These are phyloP conservation scores for Microcebus ravelobensis DNA, from an alignment of 2,113 vertebrate genomes.

Conservation along the genomic window DNA sequence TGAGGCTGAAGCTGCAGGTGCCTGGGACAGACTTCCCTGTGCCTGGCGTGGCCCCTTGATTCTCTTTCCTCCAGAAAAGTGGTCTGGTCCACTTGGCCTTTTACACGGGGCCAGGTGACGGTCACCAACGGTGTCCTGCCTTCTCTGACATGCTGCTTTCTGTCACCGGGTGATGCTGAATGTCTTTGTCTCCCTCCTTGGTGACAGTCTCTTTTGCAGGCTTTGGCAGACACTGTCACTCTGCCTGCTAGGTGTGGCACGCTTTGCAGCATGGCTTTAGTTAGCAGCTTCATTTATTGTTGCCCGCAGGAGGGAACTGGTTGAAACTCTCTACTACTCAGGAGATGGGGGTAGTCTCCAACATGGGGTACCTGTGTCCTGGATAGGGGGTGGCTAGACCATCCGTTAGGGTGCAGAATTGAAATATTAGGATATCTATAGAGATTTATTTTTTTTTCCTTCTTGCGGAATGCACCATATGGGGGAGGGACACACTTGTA, in stretches of 20 bases:
- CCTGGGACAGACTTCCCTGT: neutral
- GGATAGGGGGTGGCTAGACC: accelerated
- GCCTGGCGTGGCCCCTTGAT: neutral
- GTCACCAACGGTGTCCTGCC: neutral
- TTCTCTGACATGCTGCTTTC: neutral
- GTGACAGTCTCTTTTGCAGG: neutral
- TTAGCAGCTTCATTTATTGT: neutral
- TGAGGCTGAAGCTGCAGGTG: neutral
- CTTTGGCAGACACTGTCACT: neutral
- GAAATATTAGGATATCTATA: neutral
- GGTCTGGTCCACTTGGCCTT: neutral
- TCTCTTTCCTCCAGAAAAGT: neutral
- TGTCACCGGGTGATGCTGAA: neutral
- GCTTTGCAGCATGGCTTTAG: neutral
- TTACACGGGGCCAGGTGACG: accelerated
- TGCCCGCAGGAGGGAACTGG: neutral
- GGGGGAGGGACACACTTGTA: too few relatives aligned
- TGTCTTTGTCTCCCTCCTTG: neutral
- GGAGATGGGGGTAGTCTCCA: neutral
- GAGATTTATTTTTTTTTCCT: neutral
- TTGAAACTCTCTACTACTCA: neutral
- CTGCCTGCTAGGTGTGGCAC: neutral
- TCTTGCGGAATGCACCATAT: too few relatives aligned
- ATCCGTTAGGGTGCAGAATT: neutral
- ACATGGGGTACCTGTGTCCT: neutral